A percentile compares a stretch with the other conserved stretches of the same genome.
These are phyloP conservation scores for Pararge aegeria DNA, from an alignment of 1,140 invertebrate genomes.

Conservation along the genomic window DNA sequence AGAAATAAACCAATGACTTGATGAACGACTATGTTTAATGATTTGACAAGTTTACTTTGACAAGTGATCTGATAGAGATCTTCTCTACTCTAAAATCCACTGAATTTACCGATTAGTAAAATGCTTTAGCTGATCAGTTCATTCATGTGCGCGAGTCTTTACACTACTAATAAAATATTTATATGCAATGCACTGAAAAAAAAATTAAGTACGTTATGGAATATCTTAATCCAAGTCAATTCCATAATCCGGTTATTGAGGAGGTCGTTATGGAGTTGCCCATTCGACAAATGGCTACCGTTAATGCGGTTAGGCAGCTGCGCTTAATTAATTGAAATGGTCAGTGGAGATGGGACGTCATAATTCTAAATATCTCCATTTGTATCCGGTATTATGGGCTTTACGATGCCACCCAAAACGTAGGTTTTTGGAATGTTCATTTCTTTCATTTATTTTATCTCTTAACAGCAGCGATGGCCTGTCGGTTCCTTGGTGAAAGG, in stretches of 20 bases:
- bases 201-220: slow-evolving; percentile 1
- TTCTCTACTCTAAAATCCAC: too few relatives aligned
- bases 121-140: too few relatives aligned
- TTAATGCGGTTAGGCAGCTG: slow-evolving; percentile 36
- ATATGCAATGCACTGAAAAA: neutral
- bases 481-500: too few relatives aligned
- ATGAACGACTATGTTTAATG: too few relatives aligned
- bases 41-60: too few relatives aligned
- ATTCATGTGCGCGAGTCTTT: too few relatives aligned
- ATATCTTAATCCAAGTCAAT: slow-evolving; percentile 21
- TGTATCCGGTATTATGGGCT: slow-evolving; percentile 15
- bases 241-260: slow-evolving; percentile 21
- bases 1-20: too few relatives aligned
- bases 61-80: too few relatives aligned
- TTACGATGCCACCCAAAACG: neutral
- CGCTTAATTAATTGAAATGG: slow-evolving; percentile 62
- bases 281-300: slow-evolving; percentile 48
- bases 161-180: too few relatives aligned
- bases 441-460: neutral
- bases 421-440: neutral
- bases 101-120: too few relatives aligned
- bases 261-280: slow-evolving; percentile 15
- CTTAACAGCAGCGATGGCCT: too few relatives aligned
- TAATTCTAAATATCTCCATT: slow-evolving; percentile 57
- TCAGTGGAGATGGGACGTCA: slow-evolving; percentile 53